phyloP scores from a whole-genome alignment of 2,113 vertebrate genomes.

The Ptilorrhoa leucosticta region DNA sequence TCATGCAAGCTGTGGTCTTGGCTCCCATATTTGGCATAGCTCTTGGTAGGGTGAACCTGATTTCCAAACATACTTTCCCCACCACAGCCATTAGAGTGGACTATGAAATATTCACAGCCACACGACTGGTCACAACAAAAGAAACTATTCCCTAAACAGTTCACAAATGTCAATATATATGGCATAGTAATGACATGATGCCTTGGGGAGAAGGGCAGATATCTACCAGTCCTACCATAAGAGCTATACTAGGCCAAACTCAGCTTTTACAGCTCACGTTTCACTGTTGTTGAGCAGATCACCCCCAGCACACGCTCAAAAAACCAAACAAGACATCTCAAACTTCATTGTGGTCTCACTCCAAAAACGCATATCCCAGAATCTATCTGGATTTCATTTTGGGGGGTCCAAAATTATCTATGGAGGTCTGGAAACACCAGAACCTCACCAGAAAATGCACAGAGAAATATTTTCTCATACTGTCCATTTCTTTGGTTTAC shows the following conservation, averaged over 20 bases:
- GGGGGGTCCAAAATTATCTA: neutral
- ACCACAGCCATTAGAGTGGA: neutral
- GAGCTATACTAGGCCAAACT: neutral
- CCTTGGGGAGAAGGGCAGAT: neutral
- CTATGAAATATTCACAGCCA: neutral
- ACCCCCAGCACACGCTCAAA: neutral
- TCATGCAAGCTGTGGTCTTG: neutral
- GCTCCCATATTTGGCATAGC: neutral
- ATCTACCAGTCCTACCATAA: neutral
- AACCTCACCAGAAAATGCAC: neutral
- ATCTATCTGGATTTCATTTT: neutral
- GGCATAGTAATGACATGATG: neutral
- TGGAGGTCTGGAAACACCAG: slow-evolving; percentile 1
- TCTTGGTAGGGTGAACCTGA: neutral
- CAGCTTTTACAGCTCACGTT: neutral
- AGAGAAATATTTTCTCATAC: slow-evolving; percentile 13
- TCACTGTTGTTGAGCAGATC: neutral
- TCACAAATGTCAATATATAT: neutral
- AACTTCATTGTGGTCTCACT: neutral
- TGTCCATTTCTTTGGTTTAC: neutral
- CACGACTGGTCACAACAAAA: neutral
- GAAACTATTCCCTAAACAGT: neutral
- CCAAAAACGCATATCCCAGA: neutral
- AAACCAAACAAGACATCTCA: neutral
- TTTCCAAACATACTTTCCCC: neutral